Conservation (phyloP, 2,113 vertebrate species). For the Scophthalmus maximus region DNA sequence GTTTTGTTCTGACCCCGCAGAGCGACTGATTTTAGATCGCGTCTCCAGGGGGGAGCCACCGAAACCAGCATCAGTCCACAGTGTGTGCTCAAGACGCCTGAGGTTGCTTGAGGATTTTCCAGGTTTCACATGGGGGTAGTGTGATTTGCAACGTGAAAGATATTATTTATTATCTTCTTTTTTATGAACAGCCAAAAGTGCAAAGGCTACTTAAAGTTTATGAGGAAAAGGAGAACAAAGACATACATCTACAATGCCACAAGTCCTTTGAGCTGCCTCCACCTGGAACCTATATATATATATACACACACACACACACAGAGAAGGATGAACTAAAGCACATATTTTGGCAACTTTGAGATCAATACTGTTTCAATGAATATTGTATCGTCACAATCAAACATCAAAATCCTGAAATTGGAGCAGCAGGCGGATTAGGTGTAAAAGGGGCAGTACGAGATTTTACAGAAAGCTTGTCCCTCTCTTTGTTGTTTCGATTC, state of each 20-base stretch:
- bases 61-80: slow-evolving; percentile 12
- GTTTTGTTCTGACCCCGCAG: slow-evolving; percentile 43
- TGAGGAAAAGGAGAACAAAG: no score
- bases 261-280: no score
- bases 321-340: neutral
- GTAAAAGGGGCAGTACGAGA: slow-evolving; percentile 37
- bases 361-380: slow-evolving; percentile 6
- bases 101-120: slow-evolving; percentile 2
- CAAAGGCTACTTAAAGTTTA: slow-evolving; percentile 5
- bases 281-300: no score
- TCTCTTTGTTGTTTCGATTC: no score
- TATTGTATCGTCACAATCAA: slow-evolving; percentile 4
- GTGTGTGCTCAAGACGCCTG: neutral
- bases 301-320: no score
- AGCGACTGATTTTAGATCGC: slow-evolving; percentile 46
- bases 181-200: slow-evolving; percentile 14
- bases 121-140: slow-evolving; percentile 19
- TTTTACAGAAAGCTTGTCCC: no score
- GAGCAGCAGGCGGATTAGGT: slow-evolving; percentile 38
- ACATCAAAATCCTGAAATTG: neutral
- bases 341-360: neutral
- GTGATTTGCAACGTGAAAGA: slow-evolving; percentile 18
- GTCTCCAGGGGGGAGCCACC: slow-evolving; percentile 37
- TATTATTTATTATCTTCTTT: slow-evolving; percentile 16
- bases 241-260: no score